Conservation (phyloP, 1,140 invertebrate species). For the Megalonaias nervosa region DNA sequence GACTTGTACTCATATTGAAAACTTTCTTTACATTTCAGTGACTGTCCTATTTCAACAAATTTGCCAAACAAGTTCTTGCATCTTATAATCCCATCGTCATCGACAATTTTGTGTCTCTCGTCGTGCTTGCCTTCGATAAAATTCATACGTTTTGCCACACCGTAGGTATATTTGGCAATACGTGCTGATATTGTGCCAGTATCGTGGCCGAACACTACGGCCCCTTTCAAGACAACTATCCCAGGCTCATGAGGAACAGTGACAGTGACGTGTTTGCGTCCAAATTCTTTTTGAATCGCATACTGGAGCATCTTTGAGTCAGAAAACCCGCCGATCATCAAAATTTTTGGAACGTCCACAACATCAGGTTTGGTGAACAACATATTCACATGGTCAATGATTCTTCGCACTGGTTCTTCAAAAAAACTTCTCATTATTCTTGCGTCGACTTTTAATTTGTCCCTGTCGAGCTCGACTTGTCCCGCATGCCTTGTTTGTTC, state of each 20-base stretch:
- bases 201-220: constrained; percentile 16
- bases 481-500: background rate
- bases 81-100: constrained; percentile 3
- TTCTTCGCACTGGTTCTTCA: background rate
- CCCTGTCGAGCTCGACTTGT: background rate
- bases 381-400: background rate
- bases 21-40: constrained; percentile 6
- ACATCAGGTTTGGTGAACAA: background rate
- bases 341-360: background rate
- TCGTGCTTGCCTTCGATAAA: constrained; percentile 22
- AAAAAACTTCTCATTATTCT: constrained; percentile 3
- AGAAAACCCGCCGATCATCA: constrained; percentile 24
- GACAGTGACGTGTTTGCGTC: background rate
- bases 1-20: constrained; percentile 13
- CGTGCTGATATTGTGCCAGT: constrained; percentile 2
- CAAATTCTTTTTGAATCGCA: constrained; percentile 1
- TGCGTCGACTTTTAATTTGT: constrained; percentile 8
- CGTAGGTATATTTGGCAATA: background rate
- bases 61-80: constrained; percentile 32
- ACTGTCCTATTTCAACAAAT: constrained; percentile 27
- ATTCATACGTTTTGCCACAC: background rate
- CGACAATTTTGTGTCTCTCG: constrained; percentile 15
- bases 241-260: constrained; percentile 5
- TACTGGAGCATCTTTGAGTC: constrained; percentile 10
- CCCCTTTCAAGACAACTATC: constrained; percentile 18